These are phyloP conservation scores for Platyrinchus mystaceus DNA, from an alignment of 2,797 vertebrate genomes.

Conservation along the genomic window DNA sequence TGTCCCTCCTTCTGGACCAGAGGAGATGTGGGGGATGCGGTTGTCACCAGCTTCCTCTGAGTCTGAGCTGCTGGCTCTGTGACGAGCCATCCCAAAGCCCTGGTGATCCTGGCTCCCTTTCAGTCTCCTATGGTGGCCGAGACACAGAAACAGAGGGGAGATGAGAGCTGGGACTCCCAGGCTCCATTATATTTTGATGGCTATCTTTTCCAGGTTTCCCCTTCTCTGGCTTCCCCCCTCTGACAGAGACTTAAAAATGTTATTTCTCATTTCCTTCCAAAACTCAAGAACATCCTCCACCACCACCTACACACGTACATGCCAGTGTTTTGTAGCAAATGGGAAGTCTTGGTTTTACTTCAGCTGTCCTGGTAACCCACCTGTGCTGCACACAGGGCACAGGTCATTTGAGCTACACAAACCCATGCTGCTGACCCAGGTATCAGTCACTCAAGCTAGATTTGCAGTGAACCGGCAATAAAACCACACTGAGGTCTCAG, in stretches of 20 bases:
- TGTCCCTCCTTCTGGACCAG: neutral
- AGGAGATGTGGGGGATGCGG: constrained; percentile 8
- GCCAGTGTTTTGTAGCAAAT: neutral
- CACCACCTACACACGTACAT: rapidly evolving
- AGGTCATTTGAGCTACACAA: neutral
- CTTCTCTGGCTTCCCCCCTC: neutral
- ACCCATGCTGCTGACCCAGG: neutral
- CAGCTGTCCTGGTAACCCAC: neutral
- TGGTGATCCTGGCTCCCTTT: constrained; percentile 1
- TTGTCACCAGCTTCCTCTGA: neutral
- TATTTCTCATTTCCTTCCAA: neutral
- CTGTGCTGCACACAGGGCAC: neutral
- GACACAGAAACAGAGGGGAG: neutral
- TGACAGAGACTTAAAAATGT: neutral
- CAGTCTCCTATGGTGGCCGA: constrained; percentile 3
- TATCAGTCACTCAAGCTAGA: neutral
- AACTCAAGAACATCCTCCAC: neutral
- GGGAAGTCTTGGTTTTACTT: neutral
- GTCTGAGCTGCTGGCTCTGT: neutral
- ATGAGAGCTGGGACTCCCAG: neutral
- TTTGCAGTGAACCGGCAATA: neutral
- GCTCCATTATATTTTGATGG: neutral
- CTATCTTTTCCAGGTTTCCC: neutral
- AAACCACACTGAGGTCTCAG: neutral
- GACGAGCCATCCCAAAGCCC: neutral